phyloP scores from a whole-genome alignment of 2,113 vertebrate species.

The Ptychochromis oligacanthus region DNA sequence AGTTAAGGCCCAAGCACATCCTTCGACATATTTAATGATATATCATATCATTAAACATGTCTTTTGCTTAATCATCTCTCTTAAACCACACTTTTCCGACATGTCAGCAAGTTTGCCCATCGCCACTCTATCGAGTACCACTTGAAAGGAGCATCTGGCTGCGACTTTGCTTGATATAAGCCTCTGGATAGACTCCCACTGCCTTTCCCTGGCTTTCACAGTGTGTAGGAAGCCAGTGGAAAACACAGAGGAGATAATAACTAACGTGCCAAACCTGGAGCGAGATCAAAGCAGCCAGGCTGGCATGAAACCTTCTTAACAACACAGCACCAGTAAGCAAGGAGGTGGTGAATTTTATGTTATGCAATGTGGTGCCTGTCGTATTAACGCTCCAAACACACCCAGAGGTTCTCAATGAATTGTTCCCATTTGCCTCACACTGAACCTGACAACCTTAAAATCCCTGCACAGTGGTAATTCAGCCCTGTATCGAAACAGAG shows the following conservation, averaged over 20 bases:
- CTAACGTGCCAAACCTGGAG: slow-evolving; percentile 54
- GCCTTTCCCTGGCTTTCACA: slow-evolving; percentile 38
- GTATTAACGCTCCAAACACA: slow-evolving; percentile 11
- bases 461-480: not conserved
- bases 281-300: slow-evolving; percentile 61
- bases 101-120: slow-evolving; percentile 27
- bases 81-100: slow-evolving; percentile 1
- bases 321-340: not conserved
- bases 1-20: no score
- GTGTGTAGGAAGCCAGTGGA: slow-evolving; percentile 45
- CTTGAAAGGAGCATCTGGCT: slow-evolving; percentile 43
- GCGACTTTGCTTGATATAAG: slow-evolving; percentile 41
- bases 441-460: slow-evolving; percentile 13
- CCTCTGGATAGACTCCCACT: slow-evolving; percentile 42
- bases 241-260: slow-evolving; percentile 55
- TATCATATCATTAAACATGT: no score
- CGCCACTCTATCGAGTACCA: not conserved
- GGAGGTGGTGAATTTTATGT: slow-evolving; percentile 14
- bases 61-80: slow-evolving; percentile 4
- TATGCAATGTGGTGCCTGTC: slow-evolving; percentile 40
- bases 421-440: not conserved
- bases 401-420: slow-evolving; percentile 31
- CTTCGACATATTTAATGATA: no score
- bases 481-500: not conserved
- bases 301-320: slow-evolving; percentile 35